Percentiles rank a stretch among this genome's conserved stretches.
Evolutionary conservation across 2,797 vertebrate species (phyloP).

Genomic region (Myiothlypis coronata): DNA sequence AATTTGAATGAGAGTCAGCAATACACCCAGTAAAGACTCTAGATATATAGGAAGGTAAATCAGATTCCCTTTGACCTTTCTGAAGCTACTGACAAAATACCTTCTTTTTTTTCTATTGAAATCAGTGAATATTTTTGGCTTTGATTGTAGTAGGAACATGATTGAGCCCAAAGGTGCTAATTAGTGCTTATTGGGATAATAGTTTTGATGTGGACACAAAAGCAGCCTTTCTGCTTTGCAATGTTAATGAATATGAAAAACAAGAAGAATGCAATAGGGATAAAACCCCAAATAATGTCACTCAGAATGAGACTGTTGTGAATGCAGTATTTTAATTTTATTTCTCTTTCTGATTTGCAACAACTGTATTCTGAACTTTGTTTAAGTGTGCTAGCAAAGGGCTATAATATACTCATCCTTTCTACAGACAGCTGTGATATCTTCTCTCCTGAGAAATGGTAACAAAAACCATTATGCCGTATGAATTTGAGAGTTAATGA

Average conservation of each 20-base stretch:
- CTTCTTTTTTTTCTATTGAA: not conserved
- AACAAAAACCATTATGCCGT: not conserved
- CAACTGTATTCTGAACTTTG: not conserved
- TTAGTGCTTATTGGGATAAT: conserved; percentile 26
- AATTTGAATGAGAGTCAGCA: not conserved
- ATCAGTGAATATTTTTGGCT: not conserved
- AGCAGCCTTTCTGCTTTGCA: conserved; percentile 10
- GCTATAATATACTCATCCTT: not conserved
- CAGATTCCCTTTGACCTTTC: not conserved
- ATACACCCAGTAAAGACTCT: not conserved
- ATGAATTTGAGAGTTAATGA: not conserved
- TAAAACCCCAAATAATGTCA: not conserved
- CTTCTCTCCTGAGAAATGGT: not conserved
- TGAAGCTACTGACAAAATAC: not conserved
- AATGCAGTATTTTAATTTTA: not conserved
- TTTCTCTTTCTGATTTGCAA: not conserved
- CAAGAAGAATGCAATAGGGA: not conserved
- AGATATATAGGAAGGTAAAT: not conserved
- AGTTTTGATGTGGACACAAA: conserved; percentile 44
- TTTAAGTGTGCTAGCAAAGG: not conserved
- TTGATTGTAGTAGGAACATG: not conserved
- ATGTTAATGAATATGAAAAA: conserved; percentile 12
- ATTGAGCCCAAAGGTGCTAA: conserved; percentile 47
- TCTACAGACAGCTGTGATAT: not conserved
- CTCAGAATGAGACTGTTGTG: not conserved